These are phyloP conservation scores for Sthenelais limicola DNA, from an alignment of 2,888 invertebrate species.

Conservation along the genomic window DNA sequence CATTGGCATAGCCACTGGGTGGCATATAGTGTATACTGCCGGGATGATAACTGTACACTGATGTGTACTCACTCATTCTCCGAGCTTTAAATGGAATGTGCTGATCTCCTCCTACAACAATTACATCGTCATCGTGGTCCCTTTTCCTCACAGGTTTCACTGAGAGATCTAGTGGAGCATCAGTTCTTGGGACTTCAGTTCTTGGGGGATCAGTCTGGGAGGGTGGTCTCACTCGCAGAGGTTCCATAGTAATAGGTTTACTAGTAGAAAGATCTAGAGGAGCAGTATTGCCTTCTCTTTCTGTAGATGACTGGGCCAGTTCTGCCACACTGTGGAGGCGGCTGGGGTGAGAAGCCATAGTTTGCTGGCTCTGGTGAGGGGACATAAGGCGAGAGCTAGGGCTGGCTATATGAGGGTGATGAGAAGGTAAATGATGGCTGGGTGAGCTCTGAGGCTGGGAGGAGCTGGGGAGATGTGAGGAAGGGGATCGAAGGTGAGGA, in stretches of 20 bases:
- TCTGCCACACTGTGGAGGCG: not conserved
- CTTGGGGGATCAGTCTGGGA: not conserved
- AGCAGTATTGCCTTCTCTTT: too few species aligned
- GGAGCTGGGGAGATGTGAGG: not conserved
- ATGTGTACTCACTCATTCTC: too few species aligned
- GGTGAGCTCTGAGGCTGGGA: not conserved
- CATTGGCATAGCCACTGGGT: too few species aligned
- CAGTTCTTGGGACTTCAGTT: not conserved
- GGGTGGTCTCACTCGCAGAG: not conserved
- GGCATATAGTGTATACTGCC: too few species aligned
- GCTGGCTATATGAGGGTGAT: not conserved
- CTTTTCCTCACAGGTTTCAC: slow-evolving; percentile 9
- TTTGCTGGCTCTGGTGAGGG: not conserved
- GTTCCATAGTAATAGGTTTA: not conserved
- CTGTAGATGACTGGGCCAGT: too few species aligned
- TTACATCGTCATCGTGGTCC: slow-evolving; percentile 26
- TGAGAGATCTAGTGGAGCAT: slow-evolving; percentile 19
- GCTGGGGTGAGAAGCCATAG: slow-evolving; percentile 1
- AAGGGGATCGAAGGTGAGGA: not conserved
- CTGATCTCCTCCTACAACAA: slow-evolving; percentile 16
- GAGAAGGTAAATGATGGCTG: not conserved
- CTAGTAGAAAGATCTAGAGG: not conserved
- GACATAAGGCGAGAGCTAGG: slow-evolving; percentile 3
- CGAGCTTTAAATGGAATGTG: slow-evolving; percentile 22
- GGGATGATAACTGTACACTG: too few species aligned